Base-by-base conservation (phyloP, 2,797 vertebrate genomes). In the Lindbergichthys nudifrons region DNA sequence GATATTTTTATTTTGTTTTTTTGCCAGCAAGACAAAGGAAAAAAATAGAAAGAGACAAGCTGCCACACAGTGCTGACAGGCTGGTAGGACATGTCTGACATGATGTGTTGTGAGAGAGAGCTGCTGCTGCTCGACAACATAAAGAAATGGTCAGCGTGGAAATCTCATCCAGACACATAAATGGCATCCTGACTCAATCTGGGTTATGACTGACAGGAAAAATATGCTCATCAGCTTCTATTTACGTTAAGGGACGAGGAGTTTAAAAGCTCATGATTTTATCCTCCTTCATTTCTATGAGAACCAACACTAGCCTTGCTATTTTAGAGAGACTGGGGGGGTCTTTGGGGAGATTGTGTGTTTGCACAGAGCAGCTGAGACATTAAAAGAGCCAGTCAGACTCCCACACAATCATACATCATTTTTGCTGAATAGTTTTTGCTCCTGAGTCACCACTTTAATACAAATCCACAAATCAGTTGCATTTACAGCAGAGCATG, bases 11-110 rank as follows among this genome's bases (percentile, higher is more conserved):
- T 68, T 42, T 63, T 51, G 47, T 32, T n/a, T 78, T 79, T 67
- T 45, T 5, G 12, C 46, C 62, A 59, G 54, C 15, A 45, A 79
- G 61, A 80, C 36, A 81, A 78, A 70, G 75, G 46, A 65, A 64
- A 51, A 71, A 62, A 41, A 9, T 16, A 14, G 30, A 57, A 46
- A 26, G 47, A 48, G 42, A 71, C 32, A 73, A 76, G 82, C 66
- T 75, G 72, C 77, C 79, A 80, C 73, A 81, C 32, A 42, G 70
- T 12, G 30, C 32, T 81, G 81, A 89, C 73, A 85, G 65, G 62
- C 81, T 79, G 77, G 74, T 84, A 84, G 78, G 77, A 90, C 79
- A 83, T 68, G 77, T 77, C 80, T 83, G 75, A 88, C 82, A 84
- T 12, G 19, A 74, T 61, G 71, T 65, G 78, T 70, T 75, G 65